Conservation (phyloP, 2,888 invertebrate genomes). For the Synanthedon formicaeformis region DNA sequence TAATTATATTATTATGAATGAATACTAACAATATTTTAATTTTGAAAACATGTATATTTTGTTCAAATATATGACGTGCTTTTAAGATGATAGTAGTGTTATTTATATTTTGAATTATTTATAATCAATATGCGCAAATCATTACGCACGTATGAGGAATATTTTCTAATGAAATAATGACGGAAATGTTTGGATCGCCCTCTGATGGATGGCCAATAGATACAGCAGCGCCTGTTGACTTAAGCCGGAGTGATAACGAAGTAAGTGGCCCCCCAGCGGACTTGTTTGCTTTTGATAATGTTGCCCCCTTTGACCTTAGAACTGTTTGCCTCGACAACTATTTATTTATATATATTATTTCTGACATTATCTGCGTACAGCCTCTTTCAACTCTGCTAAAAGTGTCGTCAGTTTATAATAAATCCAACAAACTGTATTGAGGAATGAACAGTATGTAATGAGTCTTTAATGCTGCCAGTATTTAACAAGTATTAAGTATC, state of each 20-base stretch:
- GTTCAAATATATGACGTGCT: too few species aligned
- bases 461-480: not conserved
- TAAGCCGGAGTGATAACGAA: constrained; percentile 48
- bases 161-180: constrained; percentile 25
- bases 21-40: too few species aligned
- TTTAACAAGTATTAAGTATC: not conserved
- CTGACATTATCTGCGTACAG: constrained; percentile 10
- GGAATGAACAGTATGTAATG: not conserved
- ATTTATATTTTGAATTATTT: too few species aligned
- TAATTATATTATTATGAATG: too few species aligned
- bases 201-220: constrained; percentile 63
- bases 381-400: constrained; percentile 21
- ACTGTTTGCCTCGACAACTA: constrained; percentile 8
- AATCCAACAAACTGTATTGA: not conserved
- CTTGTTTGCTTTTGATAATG: constrained; percentile 52
- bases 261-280: constrained; percentile 62
- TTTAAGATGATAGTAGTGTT: too few species aligned
- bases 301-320: constrained; percentile 36
- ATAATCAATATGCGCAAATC: constrained; percentile 8
- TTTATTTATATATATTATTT: constrained; percentile 4
- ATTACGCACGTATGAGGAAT: constrained; percentile 8
- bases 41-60: too few species aligned
- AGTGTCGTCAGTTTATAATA: constrained; percentile 21
- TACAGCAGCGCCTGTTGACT: constrained; percentile 56
- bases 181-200: constrained; percentile 36